These are phyloP conservation scores for Tribolium freemani DNA, from an alignment of 2,888 invertebrate genomes.

Conservation along the genomic window DNA sequence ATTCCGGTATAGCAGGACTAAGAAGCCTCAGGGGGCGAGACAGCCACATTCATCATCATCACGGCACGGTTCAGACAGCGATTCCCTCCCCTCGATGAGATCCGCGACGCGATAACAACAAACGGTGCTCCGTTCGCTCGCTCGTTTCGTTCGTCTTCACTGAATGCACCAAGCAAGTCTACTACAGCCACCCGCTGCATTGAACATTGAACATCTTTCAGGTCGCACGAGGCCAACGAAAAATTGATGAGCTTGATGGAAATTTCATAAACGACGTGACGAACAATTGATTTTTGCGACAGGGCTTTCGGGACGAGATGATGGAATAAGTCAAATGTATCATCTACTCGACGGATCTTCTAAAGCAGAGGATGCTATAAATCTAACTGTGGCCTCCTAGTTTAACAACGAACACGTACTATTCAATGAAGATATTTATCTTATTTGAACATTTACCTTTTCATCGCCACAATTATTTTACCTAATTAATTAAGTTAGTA, in stretches of 20 bases:
- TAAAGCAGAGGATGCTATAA: too few species aligned
- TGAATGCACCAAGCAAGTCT: constrained; percentile 47
- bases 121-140: constrained; percentile 50
- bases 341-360: too few species aligned
- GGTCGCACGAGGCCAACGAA: constrained; percentile 45
- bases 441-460: too few species aligned
- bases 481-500: too few species aligned
- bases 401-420: too few species aligned
- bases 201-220: constrained; percentile 37
- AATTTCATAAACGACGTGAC: constrained; percentile 15
- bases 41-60: constrained; percentile 65
- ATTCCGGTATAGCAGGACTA: constrained; percentile 43
- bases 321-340: background rate
- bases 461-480: too few species aligned
- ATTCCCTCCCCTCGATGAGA: constrained; percentile 48
- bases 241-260: constrained; percentile 45
- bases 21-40: constrained; percentile 54
- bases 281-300: constrained; percentile 17
- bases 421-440: too few species aligned
- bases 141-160: constrained; percentile 54
- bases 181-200: constrained; percentile 51
- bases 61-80: constrained; percentile 59
- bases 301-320: background rate
- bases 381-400: too few species aligned
- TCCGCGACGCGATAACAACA: constrained; percentile 58